Conservation (phyloP, 1,140 invertebrate genomes). For the Papilio dardanus region DNA sequence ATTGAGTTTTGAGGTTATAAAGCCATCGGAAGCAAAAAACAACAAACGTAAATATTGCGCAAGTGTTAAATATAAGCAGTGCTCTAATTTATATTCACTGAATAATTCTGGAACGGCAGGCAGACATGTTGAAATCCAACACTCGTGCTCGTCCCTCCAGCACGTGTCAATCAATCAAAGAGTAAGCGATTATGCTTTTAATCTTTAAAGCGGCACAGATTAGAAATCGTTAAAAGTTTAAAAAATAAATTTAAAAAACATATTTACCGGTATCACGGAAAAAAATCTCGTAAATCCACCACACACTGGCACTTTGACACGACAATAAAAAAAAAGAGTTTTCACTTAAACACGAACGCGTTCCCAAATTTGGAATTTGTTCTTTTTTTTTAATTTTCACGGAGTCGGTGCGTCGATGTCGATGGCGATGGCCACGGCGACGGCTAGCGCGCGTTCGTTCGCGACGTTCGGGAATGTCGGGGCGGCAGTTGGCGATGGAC, state of each 20-base stretch:
- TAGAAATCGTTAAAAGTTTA: conserved; percentile 45
- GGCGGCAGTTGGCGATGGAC: conserved; percentile 74
- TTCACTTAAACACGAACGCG: conserved; percentile 62
- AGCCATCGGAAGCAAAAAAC: conserved; percentile 39
- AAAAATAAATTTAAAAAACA: conserved; percentile 43
- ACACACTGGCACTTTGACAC: conserved; percentile 70
- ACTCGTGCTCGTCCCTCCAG: conserved; percentile 58
- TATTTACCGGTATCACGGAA: conserved; percentile 67
- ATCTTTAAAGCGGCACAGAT: conserved; percentile 40
- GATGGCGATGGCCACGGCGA: conserved; percentile 57
- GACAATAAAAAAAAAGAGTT: conserved; percentile 50
- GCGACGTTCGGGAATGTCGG: conserved; percentile 69
- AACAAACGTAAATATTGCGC: conserved; percentile 43
- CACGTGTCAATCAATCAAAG: conserved; percentile 50
- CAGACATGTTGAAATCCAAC: conserved; percentile 75
- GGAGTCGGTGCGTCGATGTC: conserved; percentile 54
- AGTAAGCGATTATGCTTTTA: conserved; percentile 42
- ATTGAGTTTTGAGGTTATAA: conserved; percentile 48
- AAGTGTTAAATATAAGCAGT: conserved; percentile 33
- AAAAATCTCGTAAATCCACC: conserved; percentile 66
- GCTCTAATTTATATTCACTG: conserved; percentile 46
- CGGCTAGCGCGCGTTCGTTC: conserved; percentile 66
- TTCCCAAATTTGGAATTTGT: conserved; percentile 60
- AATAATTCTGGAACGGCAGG: conserved; percentile 67
- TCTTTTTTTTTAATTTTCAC: conserved; percentile 53